phyloP scores from a whole-genome alignment of 1,140 invertebrate species.

The Lerema accius region DNA sequence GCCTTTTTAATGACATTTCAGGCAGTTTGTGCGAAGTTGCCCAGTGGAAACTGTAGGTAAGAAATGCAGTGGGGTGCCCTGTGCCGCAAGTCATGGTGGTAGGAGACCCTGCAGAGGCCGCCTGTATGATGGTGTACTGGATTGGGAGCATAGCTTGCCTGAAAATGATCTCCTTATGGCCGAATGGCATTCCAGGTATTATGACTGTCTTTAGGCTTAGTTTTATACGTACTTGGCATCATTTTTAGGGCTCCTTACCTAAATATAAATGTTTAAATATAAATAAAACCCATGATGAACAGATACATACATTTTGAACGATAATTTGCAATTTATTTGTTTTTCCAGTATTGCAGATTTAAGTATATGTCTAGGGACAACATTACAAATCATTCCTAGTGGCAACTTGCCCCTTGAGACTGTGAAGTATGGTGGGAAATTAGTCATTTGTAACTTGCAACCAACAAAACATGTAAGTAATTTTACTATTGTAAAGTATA shows the following conservation, averaged over 20 bases:
- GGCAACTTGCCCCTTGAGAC: slow-evolving; percentile 95
- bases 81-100: slow-evolving; percentile 84
- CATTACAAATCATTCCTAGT: slow-evolving; percentile 98
- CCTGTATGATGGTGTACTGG: slow-evolving; percentile 96
- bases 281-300: no score
- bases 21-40: slow-evolving; percentile 91
- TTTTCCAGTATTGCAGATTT: slow-evolving; percentile 89
- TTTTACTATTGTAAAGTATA: slow-evolving; percentile 7
- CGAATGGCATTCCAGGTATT: slow-evolving; percentile 94
- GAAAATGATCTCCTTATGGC: slow-evolving; percentile 94
- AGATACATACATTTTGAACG: no score
- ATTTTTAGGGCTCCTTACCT: no score
- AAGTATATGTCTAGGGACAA: slow-evolving; percentile 97
- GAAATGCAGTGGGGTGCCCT: slow-evolving; percentile 91
- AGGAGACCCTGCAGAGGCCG: slow-evolving; percentile 92
- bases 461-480: slow-evolving; percentile 95
- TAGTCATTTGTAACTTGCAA: slow-evolving; percentile 98
- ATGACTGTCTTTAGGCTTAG: no score
- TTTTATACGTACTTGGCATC: no score
- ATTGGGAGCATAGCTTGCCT: slow-evolving; percentile 98
- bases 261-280: no score
- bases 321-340: neutral
- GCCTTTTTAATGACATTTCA: no score
- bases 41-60: slow-evolving; percentile 95
- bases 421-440: slow-evolving; percentile 93